Evolutionary conservation across 2,797 vertebrate species (phyloP).

Genomic region (Monodelphis domestica): DNA sequence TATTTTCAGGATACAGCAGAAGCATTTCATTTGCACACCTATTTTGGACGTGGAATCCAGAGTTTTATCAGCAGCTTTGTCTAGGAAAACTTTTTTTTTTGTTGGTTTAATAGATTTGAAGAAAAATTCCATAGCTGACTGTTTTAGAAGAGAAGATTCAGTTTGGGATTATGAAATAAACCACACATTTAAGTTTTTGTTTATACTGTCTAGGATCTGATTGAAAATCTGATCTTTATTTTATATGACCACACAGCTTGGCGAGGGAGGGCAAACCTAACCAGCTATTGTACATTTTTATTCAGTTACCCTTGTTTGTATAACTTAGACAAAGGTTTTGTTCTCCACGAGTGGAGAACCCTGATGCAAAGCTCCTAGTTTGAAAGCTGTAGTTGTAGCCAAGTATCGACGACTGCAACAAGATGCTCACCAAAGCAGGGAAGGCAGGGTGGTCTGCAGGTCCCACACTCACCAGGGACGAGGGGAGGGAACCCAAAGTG

Average conservation of each 20-base stretch:
- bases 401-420: slow-evolving; percentile 64
- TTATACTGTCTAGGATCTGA: slow-evolving; percentile 57
- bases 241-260: slow-evolving; percentile 50
- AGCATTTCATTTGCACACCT: slow-evolving; percentile 72
- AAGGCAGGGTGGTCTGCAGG: slow-evolving; percentile 45
- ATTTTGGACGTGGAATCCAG: slow-evolving; percentile 49
- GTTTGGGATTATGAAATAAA: slow-evolving; percentile 60
- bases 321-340: slow-evolving; percentile 53
- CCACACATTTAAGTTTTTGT: slow-evolving; percentile 63
- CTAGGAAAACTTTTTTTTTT: slow-evolving; percentile 62
- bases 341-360: slow-evolving; percentile 48
- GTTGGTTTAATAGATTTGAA: slow-evolving; percentile 64
- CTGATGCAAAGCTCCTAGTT: slow-evolving; percentile 18
- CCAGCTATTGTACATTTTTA: slow-evolving; percentile 51
- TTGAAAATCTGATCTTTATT: slow-evolving; percentile 58
- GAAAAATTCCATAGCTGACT: slow-evolving; percentile 65
- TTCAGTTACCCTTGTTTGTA: slow-evolving; percentile 47
- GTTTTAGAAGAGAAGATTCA: slow-evolving; percentile 44
- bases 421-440: slow-evolving; percentile 69
- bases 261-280: slow-evolving; percentile 48
- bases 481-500: slow-evolving; percentile 18
- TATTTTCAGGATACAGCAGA: slow-evolving; percentile 74
- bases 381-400: slow-evolving; percentile 38
- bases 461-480: slow-evolving; percentile 48
- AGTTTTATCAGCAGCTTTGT: slow-evolving; percentile 52